Base-by-base conservation (phyloP, 23 tunicate species). In the Botrylloides violaceus region DNA sequence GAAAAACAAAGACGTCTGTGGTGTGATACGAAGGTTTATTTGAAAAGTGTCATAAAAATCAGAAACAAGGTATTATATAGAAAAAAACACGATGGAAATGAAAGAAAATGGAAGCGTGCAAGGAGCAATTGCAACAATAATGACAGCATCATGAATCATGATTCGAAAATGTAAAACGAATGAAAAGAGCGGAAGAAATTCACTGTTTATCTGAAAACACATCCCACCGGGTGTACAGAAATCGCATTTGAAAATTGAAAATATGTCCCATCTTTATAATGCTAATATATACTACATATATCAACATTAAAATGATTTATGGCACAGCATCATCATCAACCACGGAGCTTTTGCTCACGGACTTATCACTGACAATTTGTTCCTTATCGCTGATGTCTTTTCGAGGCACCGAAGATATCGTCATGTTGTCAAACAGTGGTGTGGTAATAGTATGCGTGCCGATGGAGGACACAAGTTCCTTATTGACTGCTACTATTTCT, bases 41-140 rank as follows among this genome's bases (percentile, higher is more conserved):
- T 31, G 70, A 63, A 63, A 43, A 63, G 64, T 4, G 19, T 63
- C 33, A 63, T 63, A 63, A 63, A 63, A 63, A 63, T 63, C 35
- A 63, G 70, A 63, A 63, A 28, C 32, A 31, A 63, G 35, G 35
- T 63, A 63, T 63, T 63, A 29, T 63, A 34, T 28, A 63, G 70
- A 63, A 59, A 21, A 18, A 34, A 63, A 34, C 3, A 23, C 18
- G 30, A 26, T 26, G 32, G 32, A 33, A 25, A 29, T 4, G 36
- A 63, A 63, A 31, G 32, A 63, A 28, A 63, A 21, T 18, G 23
- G 4, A 63, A 33, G 62, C n/a, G n/a, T 4, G 26, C 23, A 58
- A 29, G 55, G 26, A 58, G 35, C 70, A 63, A 63, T 63, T 63
- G 70, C 70, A 63, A 63, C 70, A 31, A 21, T 6, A 63, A 63